Base-by-base conservation (phyloP, 2,888 invertebrate species). In the Agrenia bidenticulata region DNA sequence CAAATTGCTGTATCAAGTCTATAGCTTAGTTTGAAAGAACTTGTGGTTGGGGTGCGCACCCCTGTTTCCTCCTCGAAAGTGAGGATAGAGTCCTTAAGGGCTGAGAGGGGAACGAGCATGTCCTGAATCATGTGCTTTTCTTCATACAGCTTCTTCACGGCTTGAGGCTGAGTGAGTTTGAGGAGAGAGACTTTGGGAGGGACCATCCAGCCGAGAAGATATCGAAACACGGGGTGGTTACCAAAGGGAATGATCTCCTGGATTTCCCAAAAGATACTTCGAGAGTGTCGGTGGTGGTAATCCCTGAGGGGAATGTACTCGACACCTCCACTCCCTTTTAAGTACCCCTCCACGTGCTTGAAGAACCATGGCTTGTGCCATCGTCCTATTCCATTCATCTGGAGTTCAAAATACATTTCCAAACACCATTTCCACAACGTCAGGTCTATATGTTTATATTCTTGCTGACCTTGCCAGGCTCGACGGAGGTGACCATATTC, bases 341-440 rank as follows among this genome's bases (percentile, higher is more conserved):
- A 76, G 74, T 84, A 84, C 0, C 79, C 80, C 77, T 86, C 83
- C 0, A 89, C 91, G 79, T 92, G 89, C 65, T 84, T 86, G 82
- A 87, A 92, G 81, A 92, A 92, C 91, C 92, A 92, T 7, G 90
- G 89, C 71, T 90, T 88, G 79, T 89, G 85, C 88, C 89, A 92
- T 62, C 82, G 81, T 1, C 90, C 89, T 70, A 92, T 89, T 0
- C 82, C 79, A 77, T 92, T 92, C 1, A 88, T 77, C 88, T 45
- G 45, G 4, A 45, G 4, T 15, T 7, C 32, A 32, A 32, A 32
- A 89, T 80, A 26, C 77, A 73, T n/a, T n/a, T n/a, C n/a, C n/a
- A n/a, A n/a, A n/a, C n/a, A n/a, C n/a, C n/a, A n/a, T n/a, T n/a
- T n/a, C n/a, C n/a, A n/a, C n/a, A n/a, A n/a, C n/a, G n/a, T n/a